Conservation (phyloP, 2,113 vertebrate genomes). For the Alethe diademata region DNA sequence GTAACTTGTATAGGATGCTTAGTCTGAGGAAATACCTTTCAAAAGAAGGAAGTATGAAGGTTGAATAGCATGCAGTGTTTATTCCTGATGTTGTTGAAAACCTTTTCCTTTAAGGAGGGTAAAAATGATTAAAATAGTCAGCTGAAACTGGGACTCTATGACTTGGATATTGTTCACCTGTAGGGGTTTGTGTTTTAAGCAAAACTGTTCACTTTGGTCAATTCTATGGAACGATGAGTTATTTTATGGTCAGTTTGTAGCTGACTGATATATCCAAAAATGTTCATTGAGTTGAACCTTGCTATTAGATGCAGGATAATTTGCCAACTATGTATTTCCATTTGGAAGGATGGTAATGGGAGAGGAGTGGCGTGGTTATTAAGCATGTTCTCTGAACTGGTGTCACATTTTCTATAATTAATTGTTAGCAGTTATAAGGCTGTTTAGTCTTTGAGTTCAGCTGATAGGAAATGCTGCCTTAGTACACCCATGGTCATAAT, state of each 20-base stretch:
- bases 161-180: rapidly evolving
- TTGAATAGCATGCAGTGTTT: background rate
- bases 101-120: background rate
- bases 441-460: background rate
- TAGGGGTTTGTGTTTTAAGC: background rate
- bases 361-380: background rate
- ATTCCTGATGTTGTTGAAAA: background rate
- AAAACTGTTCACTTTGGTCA: background rate
- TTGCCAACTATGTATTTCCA: background rate
- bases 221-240: background rate
- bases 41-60: background rate
- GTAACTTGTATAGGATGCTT: background rate
- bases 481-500: background rate
- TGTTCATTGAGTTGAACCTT: background rate
- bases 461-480: background rate
- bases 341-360: background rate
- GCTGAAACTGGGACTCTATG: background rate
- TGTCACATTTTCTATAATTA: background rate
- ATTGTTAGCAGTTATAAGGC: background rate
- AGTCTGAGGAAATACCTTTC: background rate
- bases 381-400: background rate
- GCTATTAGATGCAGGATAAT: background rate
- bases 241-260: background rate
- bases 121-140: background rate
- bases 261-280: background rate